Base-by-base conservation (phyloP, 2,797 vertebrate species). In the Muscicapa striata region DNA sequence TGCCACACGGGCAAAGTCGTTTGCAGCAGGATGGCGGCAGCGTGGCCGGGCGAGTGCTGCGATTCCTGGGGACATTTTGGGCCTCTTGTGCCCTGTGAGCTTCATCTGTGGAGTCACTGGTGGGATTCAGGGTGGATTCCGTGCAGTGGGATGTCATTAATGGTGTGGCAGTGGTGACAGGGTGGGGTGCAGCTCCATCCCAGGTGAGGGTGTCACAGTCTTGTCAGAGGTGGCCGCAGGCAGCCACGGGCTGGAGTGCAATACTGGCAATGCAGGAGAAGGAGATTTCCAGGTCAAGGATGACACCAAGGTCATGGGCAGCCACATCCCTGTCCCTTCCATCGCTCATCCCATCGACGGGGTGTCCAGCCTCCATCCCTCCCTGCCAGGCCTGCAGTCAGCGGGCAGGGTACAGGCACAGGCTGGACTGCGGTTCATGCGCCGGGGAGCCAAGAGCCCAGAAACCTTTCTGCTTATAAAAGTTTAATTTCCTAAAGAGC, bases 401-500 rank as follows among this genome's bases (percentile, higher is more conserved):
- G 34, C 0, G 26, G 78, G 78, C 96, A 84, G 51, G 34, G 81
- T 79, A 62, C 21, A 5, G 84, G 89, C 48, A 1, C 72, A 83
- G 78, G 40, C 92, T 93, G 94, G 88, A 66, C 95, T 95, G 95
- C 26, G 96, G 92, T 92, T 92, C 86, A 77, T 87, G 87, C 1
- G 0, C 89, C 0, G 7, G 57, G 79, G 87, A 96, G 92, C 81
- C 46, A 20, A 87, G 87, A 92, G 93, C 93, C 88, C 88, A 96
- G 96, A 96, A 96, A 92, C 94, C 84, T 95, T 96, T 95, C 94
- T 94, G 94, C 96, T 96, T 96, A 96, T 96, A 92, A 96, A 96
- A 96, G 92, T 96, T 96, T 96, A 95, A 96, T 96, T 92, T 96
- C 95, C 72, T 96, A 95, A 96, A 96, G 95, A 96, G 96, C 95